phyloP scores from a whole-genome alignment of 30 jellyfish, hydroid and myxozoan species.

The Cassiopea xamachana region DNA sequence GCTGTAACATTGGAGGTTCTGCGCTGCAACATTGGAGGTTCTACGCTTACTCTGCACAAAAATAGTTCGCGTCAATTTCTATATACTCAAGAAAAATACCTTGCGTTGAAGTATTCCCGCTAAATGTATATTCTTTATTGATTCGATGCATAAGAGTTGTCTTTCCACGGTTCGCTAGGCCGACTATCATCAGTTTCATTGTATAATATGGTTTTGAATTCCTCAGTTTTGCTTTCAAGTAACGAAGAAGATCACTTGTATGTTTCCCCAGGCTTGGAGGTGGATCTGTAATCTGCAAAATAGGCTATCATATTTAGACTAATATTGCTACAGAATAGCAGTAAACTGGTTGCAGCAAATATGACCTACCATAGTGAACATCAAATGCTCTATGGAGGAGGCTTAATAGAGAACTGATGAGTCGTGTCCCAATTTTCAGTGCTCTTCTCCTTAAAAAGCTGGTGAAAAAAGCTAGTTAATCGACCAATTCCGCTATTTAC shows the following conservation, averaged over 20 bases:
- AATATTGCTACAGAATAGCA: too few species aligned
- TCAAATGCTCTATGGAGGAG: too few species aligned
- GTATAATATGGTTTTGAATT: conserved; percentile 63
- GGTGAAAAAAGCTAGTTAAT: too few species aligned
- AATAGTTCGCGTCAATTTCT: neutral
- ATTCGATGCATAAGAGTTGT: conserved; percentile 74
- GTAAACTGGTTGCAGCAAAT: neutral
- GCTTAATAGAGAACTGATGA: too few species aligned
- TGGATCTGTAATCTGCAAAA: conserved; percentile 65
- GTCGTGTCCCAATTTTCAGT: too few species aligned
- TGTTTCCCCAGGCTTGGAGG: conserved; percentile 38
- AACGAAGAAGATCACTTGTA: conserved; percentile 20
- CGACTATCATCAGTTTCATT: conserved; percentile 74
- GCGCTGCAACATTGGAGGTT: too few species aligned
- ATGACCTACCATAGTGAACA: too few species aligned
- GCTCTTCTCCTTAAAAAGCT: too few species aligned
- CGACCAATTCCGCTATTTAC: too few species aligned
- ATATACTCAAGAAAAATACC: conserved; percentile 23
- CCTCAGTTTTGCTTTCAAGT: conserved; percentile 62
- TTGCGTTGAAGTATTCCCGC: conserved; percentile 37
- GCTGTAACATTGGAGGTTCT: too few species aligned
- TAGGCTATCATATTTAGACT: too few species aligned
- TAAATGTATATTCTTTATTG: conserved; percentile 14
- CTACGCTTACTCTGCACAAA: neutral
- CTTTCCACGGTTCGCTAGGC: conserved; percentile 71